phyloP scores from a whole-genome alignment of 2,113 vertebrate species.

The Pachyramphus minor region DNA sequence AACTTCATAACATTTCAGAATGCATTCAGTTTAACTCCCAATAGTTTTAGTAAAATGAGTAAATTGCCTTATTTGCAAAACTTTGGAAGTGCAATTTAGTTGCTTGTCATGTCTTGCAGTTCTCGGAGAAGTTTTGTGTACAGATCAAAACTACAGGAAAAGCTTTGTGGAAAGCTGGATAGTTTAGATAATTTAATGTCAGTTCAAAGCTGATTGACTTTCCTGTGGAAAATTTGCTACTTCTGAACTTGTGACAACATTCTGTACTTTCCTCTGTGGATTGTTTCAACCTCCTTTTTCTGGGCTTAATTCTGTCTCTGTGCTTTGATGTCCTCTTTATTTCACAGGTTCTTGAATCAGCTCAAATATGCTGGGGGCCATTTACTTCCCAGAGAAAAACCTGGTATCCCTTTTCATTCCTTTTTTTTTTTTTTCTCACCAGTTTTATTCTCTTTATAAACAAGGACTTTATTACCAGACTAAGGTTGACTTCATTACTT shows the following conservation, averaged over 20 bases:
- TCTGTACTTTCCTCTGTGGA: background rate
- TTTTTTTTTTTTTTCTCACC: background rate
- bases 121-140: background rate
- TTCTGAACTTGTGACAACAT: background rate
- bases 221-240: background rate
- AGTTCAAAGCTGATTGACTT: background rate
- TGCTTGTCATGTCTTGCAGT: background rate
- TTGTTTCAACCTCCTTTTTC: background rate
- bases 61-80: background rate
- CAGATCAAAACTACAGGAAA: background rate
- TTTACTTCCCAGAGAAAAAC: background rate
- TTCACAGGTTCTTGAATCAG: background rate
- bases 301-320: background rate
- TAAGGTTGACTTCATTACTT: background rate
- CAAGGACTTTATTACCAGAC: background rate
- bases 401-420: background rate
- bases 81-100: background rate
- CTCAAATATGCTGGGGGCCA: background rate
- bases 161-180: background rate
- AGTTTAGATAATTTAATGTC: background rate
- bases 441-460: background rate
- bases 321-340: background rate
- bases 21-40: background rate
- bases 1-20: background rate
- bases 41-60: background rate